These are phyloP conservation scores for Papilio protenor DNA, from an alignment of 2,888 invertebrate genomes.

Conservation along the genomic window DNA sequence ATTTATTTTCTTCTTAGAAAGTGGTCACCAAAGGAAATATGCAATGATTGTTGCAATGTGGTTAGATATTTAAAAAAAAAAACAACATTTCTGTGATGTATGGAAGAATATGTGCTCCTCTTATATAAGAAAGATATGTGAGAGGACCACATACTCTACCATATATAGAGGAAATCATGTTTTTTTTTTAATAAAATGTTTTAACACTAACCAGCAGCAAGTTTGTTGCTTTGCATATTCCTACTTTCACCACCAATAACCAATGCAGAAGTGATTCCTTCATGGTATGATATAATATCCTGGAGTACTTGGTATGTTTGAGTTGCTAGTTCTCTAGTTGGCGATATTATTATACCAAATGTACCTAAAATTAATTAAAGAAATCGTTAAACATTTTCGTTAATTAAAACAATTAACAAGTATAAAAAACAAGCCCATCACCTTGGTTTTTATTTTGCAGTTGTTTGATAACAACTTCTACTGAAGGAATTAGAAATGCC, in stretches of 20 bases:
- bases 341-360: conserved; percentile 95
- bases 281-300: conserved; percentile 91
- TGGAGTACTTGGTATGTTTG: conserved; percentile 97
- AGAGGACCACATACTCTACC: no score
- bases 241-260: conserved; percentile 97
- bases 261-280: conserved; percentile 92
- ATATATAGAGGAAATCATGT: no score
- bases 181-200: neutral
- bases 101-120: no score
- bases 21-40: no score
- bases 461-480: conserved; percentile 92
- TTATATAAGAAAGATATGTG: no score
- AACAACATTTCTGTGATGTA: no score
- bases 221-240: conserved; percentile 92
- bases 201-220: conserved; percentile 86
- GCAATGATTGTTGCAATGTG: no score
- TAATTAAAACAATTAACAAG: neutral
- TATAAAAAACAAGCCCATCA: conserved; percentile 41
- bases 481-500: conserved; percentile 96
- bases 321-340: conserved; percentile 97
- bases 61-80: no score
- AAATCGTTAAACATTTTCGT: conserved; percentile 15
- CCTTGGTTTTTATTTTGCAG: conserved; percentile 49
- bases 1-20: neutral
- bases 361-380: conserved; percentile 84